Evolutionary conservation across 2,888 invertebrate genomes (phyloP), one percentile per base, ranked within the genome.

Genomic region (Cacoxenus indagator): DNA sequence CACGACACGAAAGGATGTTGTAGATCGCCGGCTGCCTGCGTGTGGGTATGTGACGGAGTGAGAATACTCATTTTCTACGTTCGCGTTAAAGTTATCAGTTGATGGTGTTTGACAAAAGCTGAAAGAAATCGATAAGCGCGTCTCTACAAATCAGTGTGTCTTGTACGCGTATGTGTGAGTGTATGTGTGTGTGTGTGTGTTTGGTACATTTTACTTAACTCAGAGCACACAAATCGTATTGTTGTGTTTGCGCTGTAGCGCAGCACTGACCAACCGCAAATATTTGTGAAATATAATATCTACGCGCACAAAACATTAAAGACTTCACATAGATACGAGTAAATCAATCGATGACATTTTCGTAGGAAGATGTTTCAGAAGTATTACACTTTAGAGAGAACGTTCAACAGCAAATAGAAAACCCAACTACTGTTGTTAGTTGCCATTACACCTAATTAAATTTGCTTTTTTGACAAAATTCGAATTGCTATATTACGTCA

Each of bases 1-100:
- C 1, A 14, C 9, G 11, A 19, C 1, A 19, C 51, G 6, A 9
- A n/a, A 51, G 17, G 17, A 19, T 46, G 19, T 19, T 19, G 48
- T 17, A 19, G 17, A 48, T 9, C 8, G 4, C 24, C 2, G 64
- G 57, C 43, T 59, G 59, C 68, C 65, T 68, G 61, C 8, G 64
- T 69, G 67, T 64, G 57, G 43, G 26, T 43, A 57, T 67, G 27
- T 67, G 66, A 29, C 46, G 65, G 64, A 31, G 31, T 31, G 9
- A 22, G 19, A 51, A 54, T 59, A 73, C 80, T 82, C 83, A 81
- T 81, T 82, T 82, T 75, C 74, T 73, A 79, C 75, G 75, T 75
- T 78, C 77, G 74, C 76, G 82, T 80, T 82, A 82, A 83, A 83
- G 82, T 80, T 82, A 82, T 82, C 82, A 83, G 81, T 77, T 77